Percentiles rank a stretch among this genome's conserved stretches.
Conservation (phyloP, 2,113 vertebrate genomes). For the Phocoena sinus region DNA sequence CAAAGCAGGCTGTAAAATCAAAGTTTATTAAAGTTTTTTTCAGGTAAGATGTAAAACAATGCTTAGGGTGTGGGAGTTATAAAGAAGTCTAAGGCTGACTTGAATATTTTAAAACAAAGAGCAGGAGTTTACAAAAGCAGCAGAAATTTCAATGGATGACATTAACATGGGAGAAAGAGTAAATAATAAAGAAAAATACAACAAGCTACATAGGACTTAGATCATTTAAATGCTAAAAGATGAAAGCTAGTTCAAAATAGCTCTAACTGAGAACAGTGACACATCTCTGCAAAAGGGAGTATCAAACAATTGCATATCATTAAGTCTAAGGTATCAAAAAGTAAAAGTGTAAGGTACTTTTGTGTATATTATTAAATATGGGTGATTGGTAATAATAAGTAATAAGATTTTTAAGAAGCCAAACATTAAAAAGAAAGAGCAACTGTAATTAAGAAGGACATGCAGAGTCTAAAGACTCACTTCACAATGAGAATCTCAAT, state of each 20-base stretch:
- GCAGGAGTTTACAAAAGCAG: conserved; percentile 15
- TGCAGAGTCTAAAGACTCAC: background rate
- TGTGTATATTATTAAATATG: conserved; percentile 50
- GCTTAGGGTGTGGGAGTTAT: conserved; percentile 4
- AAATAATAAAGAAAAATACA: conserved; percentile 63
- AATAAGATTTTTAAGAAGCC: background rate
- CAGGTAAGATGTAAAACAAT: conserved; percentile 25
- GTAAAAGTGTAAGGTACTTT: conserved; percentile 35
- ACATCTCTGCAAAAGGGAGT: conserved; percentile 28
- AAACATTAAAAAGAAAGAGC: background rate
- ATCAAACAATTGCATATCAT: conserved; percentile 43
- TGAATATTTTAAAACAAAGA: conserved; percentile 53
- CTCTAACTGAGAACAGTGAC: conserved; percentile 46
- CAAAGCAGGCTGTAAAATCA: background rate
- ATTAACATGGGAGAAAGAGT: conserved; percentile 48
- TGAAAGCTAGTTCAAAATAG: conserved; percentile 66
- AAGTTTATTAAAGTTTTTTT: conserved; percentile 27
- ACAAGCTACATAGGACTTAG: conserved; percentile 21
- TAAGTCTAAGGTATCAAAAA: conserved; percentile 29
- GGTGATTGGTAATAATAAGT: conserved; percentile 14
- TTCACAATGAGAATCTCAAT: background rate
- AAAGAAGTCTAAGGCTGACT: background rate
- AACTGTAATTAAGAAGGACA: conserved; percentile 27
- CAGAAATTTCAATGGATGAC: conserved; percentile 52
- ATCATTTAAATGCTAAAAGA: conserved; percentile 56